phyloP scores from a whole-genome alignment of 2,888 invertebrate species.

The Adela reaumurella region DNA sequence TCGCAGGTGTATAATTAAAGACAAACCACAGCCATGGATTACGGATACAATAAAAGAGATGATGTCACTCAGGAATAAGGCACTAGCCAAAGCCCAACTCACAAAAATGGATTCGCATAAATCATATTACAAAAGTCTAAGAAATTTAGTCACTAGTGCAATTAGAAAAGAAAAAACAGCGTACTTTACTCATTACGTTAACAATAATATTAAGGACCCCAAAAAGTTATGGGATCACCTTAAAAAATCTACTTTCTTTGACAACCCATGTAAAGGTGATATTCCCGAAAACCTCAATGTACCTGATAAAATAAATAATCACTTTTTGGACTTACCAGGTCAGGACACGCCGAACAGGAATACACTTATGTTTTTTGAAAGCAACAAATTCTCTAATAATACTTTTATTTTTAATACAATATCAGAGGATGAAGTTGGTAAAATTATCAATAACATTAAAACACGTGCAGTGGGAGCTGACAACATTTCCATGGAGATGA shows the following conservation, averaged over 20 bases:
- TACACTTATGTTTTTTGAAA: neutral
- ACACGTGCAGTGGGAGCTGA: no score
- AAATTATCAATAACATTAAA: neutral
- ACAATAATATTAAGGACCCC: no score
- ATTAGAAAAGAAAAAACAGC: conserved; percentile 1
- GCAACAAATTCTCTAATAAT: neutral
- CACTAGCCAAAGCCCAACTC: no score
- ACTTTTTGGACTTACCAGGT: neutral
- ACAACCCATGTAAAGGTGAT: neutral
- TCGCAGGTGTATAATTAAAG: no score
- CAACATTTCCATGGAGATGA: neutral
- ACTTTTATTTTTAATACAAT: neutral
- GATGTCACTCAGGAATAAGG: no score
- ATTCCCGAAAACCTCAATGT: neutral
- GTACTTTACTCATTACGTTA: conserved; percentile 1
- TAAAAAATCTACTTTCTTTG: neutral
- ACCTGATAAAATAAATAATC: neutral
- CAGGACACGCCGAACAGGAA: neutral
- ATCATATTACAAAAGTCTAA: neutral
- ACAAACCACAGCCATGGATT: no score
- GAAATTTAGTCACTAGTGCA: no score
- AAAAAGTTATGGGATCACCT: no score
- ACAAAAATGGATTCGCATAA: neutral
- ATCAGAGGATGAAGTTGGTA: neutral
- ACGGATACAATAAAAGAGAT: no score